These are phyloP conservation scores for Pelecanus crispus DNA, from an alignment of 2,113 vertebrate genomes.

Conservation along the genomic window DNA sequence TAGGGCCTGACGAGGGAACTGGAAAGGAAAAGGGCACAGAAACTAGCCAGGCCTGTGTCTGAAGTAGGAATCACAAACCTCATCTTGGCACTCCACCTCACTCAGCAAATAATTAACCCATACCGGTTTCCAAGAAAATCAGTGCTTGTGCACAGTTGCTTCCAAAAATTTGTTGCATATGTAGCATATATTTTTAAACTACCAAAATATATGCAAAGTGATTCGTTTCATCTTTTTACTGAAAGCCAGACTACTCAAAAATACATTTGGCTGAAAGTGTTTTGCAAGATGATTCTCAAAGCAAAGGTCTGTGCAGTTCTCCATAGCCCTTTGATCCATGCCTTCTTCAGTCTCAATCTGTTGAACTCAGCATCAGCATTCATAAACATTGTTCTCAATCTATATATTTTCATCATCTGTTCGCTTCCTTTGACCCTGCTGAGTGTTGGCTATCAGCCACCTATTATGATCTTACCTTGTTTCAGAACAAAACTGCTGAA, in stretches of 20 bases:
- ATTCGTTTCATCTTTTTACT: not conserved
- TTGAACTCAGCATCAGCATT: conserved; percentile 19
- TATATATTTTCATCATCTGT: not conserved
- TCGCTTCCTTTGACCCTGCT: not conserved
- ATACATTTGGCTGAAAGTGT: not conserved
- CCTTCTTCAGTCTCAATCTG: conserved; percentile 3
- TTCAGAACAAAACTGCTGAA: conserved; percentile 32
- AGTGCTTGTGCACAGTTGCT: not conserved
- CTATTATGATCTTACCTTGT: conserved; percentile 6
- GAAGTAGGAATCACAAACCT: not conserved
- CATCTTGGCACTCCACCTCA: not conserved
- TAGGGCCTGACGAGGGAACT: accelerated
- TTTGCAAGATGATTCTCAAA: not conserved
- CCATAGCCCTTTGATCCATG: not conserved
- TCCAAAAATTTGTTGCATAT: not conserved
- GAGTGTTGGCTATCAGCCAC: not conserved
- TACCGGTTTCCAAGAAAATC: not conserved
- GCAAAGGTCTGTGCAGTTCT: not conserved
- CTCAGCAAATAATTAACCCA: not conserved
- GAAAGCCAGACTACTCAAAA: not conserved
- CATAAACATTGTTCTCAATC: not conserved
- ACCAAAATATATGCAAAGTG: not conserved
- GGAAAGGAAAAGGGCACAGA: not conserved
- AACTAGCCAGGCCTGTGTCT: not conserved
- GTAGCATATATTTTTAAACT: not conserved